Percentiles rank a stretch among this genome's conserved stretches.
Evolutionary conservation across 2,888 invertebrate genomes (phyloP).

Genomic region (Andrena bicolor): DNA sequence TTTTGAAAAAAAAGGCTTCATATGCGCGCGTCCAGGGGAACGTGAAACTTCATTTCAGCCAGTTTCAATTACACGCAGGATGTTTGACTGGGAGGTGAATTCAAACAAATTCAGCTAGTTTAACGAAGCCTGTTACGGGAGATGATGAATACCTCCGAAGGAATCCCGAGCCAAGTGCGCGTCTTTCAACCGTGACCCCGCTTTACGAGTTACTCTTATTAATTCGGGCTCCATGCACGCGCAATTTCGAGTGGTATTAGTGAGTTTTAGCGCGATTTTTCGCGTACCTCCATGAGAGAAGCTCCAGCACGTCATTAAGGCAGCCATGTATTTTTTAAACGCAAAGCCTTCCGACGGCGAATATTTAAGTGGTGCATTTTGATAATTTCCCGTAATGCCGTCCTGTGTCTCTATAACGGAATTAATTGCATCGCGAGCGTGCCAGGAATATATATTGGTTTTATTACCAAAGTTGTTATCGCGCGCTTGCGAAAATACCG

Average conservation of each 20-base stretch:
- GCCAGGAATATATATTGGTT: conserved; percentile 31
- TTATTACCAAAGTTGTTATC: conserved; percentile 28
- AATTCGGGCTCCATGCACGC: conserved; percentile 25
- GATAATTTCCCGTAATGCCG: conserved; percentile 26
- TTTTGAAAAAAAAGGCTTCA: not conserved
- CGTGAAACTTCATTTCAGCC: conserved; percentile 5
- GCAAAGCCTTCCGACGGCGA: not conserved
- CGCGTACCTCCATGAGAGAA: not conserved
- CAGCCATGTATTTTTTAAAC: conserved; percentile 11
- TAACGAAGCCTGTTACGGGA: conserved; percentile 58
- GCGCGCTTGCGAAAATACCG: conserved; percentile 27
- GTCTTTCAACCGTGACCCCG: conserved; percentile 39
- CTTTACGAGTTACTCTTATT: conserved; percentile 49
- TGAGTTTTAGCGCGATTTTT: not conserved
- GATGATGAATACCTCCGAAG: conserved; percentile 47
- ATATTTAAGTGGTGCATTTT: conserved; percentile 9
- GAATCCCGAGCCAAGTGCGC: conserved; percentile 7
- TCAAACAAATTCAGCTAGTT: conserved; percentile 58
- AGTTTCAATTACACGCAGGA: conserved; percentile 17
- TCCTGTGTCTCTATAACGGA: conserved; percentile 14
- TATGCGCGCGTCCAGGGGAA: not conserved
- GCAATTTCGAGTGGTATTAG: conserved; percentile 13
- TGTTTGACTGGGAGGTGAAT: conserved; percentile 19
- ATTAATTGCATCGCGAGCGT: conserved; percentile 31
- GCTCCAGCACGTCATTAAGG: not conserved